Percentiles rank a stretch among this genome's conserved stretches.
Evolutionary conservation across 2,888 invertebrate genomes (phyloP).

Genomic region (Trichogramma dendrolimi): DNA sequence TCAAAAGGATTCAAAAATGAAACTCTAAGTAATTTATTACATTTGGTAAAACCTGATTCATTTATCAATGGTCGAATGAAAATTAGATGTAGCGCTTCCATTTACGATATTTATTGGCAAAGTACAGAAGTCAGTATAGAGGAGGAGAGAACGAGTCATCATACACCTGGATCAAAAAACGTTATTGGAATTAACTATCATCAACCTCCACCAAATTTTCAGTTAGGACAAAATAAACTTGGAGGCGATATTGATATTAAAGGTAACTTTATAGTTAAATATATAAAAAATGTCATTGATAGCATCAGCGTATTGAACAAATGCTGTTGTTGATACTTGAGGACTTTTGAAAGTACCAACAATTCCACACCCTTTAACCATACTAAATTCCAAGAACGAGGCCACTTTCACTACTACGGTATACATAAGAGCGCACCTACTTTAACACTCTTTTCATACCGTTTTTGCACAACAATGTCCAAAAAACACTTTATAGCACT

Average conservation of each 20-base stretch:
- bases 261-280: conserved; percentile 35
- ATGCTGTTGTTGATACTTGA: no score
- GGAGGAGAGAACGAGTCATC: conserved; percentile 53
- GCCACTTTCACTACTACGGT: no score
- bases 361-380: no score
- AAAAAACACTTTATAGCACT: no score
- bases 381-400: no score
- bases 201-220: conserved; percentile 49
- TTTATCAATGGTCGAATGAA: conserved; percentile 57
- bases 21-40: conserved; percentile 56
- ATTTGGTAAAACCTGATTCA: conserved; percentile 55
- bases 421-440: no score
- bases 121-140: conserved; percentile 65
- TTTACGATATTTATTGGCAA: conserved; percentile 65
- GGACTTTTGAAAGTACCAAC: no score
- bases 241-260: conserved; percentile 49
- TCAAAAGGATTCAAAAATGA: conserved; percentile 48
- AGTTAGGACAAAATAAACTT: conserved; percentile 48
- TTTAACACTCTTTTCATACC: no score
- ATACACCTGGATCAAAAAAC: conserved; percentile 43
- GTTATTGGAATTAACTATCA: conserved; percentile 49
- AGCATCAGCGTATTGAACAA: no score
- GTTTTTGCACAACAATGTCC: no score
- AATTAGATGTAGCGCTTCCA: conserved; percentile 64
- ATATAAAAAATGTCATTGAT: no score